A percentile compares a stretch with the other conserved stretches of the same genome.
Conservation (phyloP, 1,140 invertebrate species). For the Ceratosolen fusciceps region DNA sequence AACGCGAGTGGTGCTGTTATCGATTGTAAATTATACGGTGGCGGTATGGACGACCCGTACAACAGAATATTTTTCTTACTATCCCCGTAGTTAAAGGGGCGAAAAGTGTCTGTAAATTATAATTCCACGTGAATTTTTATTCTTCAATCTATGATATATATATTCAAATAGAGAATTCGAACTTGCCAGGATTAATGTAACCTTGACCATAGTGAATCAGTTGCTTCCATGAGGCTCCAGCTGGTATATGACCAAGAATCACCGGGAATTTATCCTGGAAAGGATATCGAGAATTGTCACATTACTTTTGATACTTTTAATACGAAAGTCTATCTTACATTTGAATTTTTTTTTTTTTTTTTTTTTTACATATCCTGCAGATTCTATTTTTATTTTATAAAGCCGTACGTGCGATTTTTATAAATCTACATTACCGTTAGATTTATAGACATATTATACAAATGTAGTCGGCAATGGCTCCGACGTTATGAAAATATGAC, state of each 20-base stretch:
- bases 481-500: no score
- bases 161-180: no score
- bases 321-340: no score
- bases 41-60: slow-evolving; percentile 72
- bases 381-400: no score
- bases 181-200: slow-evolving; percentile 66
- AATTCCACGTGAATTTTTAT: not conserved
- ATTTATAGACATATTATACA: no score
- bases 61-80: slow-evolving; percentile 66
- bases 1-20: slow-evolving; percentile 76
- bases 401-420: no score
- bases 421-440: no score
- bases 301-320: not conserved
- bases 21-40: slow-evolving; percentile 74
- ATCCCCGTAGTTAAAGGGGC: slow-evolving; percentile 66
- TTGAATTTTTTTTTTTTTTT: no score
- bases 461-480: no score
- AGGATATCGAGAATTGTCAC: not conserved
- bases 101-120: slow-evolving; percentile 55
- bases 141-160: no score
- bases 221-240: slow-evolving; percentile 84
- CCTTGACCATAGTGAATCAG: slow-evolving; percentile 80
- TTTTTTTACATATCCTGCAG: no score
- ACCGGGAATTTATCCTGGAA: slow-evolving; percentile 77
- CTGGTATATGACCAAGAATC: slow-evolving; percentile 82